These are phyloP conservation scores for Umimayanthus kanabou DNA, from an alignment of 92 coral and sea anemone genomes.

Conservation along the genomic window DNA sequence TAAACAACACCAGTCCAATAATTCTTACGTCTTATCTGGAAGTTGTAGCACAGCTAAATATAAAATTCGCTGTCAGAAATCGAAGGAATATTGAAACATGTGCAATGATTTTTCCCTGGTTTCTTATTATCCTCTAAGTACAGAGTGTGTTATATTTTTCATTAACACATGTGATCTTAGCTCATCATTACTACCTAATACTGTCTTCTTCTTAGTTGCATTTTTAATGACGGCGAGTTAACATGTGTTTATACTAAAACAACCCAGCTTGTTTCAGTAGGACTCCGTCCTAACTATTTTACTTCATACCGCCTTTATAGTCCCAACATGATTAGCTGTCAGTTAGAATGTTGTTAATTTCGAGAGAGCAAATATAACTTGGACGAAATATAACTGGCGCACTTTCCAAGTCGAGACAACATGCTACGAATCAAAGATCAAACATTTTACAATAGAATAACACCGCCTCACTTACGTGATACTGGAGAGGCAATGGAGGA, in stretches of 20 bases:
- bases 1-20: neutral
- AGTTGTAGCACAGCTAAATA: neutral
- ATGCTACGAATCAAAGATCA: conserved; percentile 37
- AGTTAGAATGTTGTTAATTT: neutral
- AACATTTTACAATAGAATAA: neutral
- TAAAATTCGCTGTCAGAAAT: neutral
- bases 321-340: neutral
- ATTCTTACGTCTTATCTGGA: neutral
- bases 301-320: neutral
- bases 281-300: neutral
- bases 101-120: neutral
- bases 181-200: conserved; percentile 8
- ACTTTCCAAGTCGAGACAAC: conserved; percentile 3
- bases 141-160: neutral
- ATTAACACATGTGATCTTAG: neutral
- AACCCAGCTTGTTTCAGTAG: neutral
- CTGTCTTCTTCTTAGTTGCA: conserved; percentile 29
- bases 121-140: neutral
- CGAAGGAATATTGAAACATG: neutral
- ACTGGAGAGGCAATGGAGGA: conserved; percentile 84
- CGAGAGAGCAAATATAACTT: too few relatives aligned
- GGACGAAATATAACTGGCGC: neutral
- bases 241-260: conserved; percentile 1
- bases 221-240: conserved; percentile 18
- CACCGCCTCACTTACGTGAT: conserved; percentile 67